Evolutionary conservation across 1,140 invertebrate species (phyloP).

Genomic region (Oscheius sp.): DNA sequence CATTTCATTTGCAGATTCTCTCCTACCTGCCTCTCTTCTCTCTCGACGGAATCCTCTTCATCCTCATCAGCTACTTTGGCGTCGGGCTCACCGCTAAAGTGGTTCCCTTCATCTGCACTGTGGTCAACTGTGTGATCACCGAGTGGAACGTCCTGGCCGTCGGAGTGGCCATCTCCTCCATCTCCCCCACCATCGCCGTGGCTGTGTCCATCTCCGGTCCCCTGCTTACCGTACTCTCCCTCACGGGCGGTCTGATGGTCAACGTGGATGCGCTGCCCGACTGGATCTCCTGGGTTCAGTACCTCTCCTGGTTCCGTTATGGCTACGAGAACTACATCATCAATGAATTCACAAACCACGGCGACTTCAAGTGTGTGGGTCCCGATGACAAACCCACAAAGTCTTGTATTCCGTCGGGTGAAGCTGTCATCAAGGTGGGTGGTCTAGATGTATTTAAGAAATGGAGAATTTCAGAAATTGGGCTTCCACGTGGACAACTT

Average conservation of each 20-base stretch:
- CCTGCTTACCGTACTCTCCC: conserved; percentile 48
- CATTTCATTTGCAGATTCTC: conserved; percentile 34
- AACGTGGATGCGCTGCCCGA: conserved; percentile 43
- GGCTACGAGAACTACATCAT: conserved; percentile 51
- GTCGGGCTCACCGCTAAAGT: conserved; percentile 26
- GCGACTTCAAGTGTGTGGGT: neutral
- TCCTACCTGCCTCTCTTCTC: conserved; percentile 54
- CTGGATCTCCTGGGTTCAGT: conserved; percentile 50
- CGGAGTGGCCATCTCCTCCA: conserved; percentile 18
- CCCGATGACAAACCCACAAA: neutral
- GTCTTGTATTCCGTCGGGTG: neutral
- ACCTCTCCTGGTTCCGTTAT: conserved; percentile 51
- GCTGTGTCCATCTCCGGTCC: conserved; percentile 44
- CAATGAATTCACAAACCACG: conserved; percentile 40
- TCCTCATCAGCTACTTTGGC: conserved; percentile 43
- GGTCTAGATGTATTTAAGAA: neutral
- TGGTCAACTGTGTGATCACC: conserved; percentile 15
- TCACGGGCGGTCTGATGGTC: conserved; percentile 52
- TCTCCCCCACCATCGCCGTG: conserved; percentile 26
- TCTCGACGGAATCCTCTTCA: conserved; percentile 49
- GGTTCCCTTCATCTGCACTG: conserved; percentile 28
- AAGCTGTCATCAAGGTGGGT: neutral
- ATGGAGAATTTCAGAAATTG: neutral
- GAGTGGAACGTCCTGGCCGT: conserved; percentile 32
- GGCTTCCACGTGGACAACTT: conserved; percentile 41